Percentiles rank a stretch among this genome's conserved stretches.
Conservation (phyloP, 2,888 invertebrate genomes). For the Clusia tigrina region DNA sequence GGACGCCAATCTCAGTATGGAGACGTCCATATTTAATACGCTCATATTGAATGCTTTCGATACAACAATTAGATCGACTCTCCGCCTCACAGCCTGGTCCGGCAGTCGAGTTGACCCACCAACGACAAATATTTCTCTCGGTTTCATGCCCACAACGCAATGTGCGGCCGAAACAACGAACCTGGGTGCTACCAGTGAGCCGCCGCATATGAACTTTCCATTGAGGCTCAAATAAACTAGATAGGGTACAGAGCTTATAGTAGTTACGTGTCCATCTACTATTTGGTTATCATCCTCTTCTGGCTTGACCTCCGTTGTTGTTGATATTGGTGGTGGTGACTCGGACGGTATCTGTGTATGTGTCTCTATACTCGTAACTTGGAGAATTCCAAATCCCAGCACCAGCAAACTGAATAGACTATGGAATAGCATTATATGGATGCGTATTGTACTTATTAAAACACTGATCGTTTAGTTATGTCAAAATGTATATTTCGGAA, state of each 20-base stretch:
- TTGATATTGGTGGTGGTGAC: too few relatives aligned
- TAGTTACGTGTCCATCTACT: neutral
- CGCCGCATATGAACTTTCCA: constrained; percentile 36
- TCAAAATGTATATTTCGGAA: too few relatives aligned
- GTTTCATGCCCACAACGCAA: constrained; percentile 35
- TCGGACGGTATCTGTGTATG: too few relatives aligned
- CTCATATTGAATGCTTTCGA: neutral
- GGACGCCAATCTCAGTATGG: constrained; percentile 12
- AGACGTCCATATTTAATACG: constrained; percentile 16
- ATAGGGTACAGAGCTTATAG: neutral
- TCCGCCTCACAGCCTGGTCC: constrained; percentile 9
- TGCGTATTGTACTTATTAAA: too few relatives aligned
- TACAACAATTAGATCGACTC: neutral
- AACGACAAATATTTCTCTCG: neutral
- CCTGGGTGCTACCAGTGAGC: constrained; percentile 41
- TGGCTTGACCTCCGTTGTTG: constrained; percentile 20
- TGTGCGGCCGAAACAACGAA: constrained; percentile 53
- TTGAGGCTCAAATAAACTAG: neutral
- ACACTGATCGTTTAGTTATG: too few relatives aligned
- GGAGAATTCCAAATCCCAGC: too few relatives aligned
- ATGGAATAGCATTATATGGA: too few relatives aligned
- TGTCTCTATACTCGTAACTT: neutral
- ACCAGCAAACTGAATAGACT: too few relatives aligned
- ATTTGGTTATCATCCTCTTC: constrained; percentile 7
- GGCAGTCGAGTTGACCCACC: constrained; percentile 10